phyloP scores from a whole-genome alignment of 2,888 invertebrate species.

The Litoditis marina region DNA sequence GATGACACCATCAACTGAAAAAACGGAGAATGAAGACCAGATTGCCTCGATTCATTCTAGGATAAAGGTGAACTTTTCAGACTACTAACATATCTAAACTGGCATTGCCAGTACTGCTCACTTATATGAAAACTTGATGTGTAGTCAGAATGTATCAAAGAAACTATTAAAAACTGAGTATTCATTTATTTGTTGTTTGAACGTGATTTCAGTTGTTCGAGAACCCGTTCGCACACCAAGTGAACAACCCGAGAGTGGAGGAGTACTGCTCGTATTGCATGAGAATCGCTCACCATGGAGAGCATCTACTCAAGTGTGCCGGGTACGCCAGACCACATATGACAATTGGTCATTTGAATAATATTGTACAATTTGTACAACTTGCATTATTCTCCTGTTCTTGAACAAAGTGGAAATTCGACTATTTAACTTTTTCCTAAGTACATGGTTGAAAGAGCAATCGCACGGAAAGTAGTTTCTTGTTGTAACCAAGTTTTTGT shows the following conservation, averaged over 20 bases:
- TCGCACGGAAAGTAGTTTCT: too few species aligned
- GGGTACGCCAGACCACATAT: slow-evolving; percentile 18
- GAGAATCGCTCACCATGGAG: slow-evolving; percentile 33
- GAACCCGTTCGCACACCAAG: slow-evolving; percentile 54
- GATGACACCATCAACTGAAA: slow-evolving; percentile 3
- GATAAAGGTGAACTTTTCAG: slow-evolving; percentile 37
- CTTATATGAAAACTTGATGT: too few species aligned
- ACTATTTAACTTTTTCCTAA: not conserved
- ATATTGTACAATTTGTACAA: not conserved
- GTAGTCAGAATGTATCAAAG: too few species aligned
- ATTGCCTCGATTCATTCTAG: slow-evolving; percentile 41
- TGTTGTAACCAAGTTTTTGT: too few species aligned
- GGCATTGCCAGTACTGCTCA: too few species aligned
- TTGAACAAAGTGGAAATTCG: not conserved
- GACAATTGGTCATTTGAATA: not conserved
- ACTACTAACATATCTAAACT: not conserved
- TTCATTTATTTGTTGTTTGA: not conserved
- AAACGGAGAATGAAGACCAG: slow-evolving; percentile 14
- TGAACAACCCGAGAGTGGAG: slow-evolving; percentile 43
- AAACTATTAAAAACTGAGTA: not conserved
- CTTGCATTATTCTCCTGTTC: not conserved
- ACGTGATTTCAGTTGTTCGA: slow-evolving; percentile 42
- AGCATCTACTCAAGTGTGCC: slow-evolving; percentile 50
- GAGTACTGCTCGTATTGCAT: slow-evolving; percentile 57
- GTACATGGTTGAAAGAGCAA: too few species aligned